phyloP scores from a whole-genome alignment of 2,888 invertebrate species.

The Aleiodes testaceus region DNA sequence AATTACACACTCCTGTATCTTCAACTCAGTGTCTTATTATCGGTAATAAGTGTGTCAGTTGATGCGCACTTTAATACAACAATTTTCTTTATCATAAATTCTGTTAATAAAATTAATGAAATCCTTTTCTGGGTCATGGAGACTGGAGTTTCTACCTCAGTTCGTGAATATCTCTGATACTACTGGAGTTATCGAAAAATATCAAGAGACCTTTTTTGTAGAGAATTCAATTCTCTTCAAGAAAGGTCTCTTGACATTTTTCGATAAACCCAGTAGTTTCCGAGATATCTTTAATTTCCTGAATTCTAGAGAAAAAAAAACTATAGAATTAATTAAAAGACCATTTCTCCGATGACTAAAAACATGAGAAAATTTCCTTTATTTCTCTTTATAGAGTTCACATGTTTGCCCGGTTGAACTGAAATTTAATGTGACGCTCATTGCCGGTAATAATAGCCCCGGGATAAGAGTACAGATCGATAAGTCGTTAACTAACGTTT shows the following conservation, averaged over 20 bases:
- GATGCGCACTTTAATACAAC: neutral
- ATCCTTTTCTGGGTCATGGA: too few species aligned
- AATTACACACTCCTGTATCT: constrained; percentile 15
- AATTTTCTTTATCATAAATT: neutral
- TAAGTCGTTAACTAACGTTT: constrained; percentile 23
- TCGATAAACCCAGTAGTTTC: neutral
- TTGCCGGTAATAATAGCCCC: constrained; percentile 14
- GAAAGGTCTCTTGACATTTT: too few species aligned
- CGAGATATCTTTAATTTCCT: neutral
- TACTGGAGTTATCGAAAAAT: neutral
- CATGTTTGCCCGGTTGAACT: neutral
- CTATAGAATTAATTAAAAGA: neutral
- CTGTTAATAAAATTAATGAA: neutral
- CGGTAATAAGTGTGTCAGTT: constrained; percentile 25
- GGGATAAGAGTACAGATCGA: constrained; percentile 9
- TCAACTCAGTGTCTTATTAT: constrained; percentile 21
- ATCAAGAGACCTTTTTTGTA: too few species aligned
- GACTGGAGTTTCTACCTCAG: neutral
- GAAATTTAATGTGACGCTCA: constrained; percentile 3
- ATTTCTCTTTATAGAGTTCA: neutral
- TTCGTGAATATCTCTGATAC: neutral
- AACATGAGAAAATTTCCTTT: too few species aligned
- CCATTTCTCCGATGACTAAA: too few species aligned
- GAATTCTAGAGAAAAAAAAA: neutral
- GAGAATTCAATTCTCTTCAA: too few species aligned